Percentiles rank a stretch among this genome's conserved stretches.
These are phyloP conservation scores for Ceyx erithaca DNA, from an alignment of 2,797 vertebrate genomes.

Conservation along the genomic window DNA sequence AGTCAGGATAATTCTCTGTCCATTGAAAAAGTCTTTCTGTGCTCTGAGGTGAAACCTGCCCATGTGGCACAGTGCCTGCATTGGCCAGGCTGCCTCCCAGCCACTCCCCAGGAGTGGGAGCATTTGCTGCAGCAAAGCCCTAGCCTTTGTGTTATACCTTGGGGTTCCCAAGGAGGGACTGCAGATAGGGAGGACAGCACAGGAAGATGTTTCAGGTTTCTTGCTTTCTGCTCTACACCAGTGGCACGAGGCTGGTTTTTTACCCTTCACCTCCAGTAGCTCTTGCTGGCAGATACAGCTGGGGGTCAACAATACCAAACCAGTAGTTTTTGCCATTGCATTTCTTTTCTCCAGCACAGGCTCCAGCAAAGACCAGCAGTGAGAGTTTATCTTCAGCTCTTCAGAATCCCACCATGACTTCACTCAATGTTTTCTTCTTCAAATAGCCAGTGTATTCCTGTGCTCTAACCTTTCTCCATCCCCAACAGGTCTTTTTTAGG, in stretches of 20 bases:
- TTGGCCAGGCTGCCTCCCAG: accelerated
- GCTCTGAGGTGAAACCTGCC: not conserved
- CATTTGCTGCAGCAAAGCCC: not conserved
- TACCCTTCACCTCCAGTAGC: not conserved
- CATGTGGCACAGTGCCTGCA: accelerated
- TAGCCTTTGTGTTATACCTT: not conserved
- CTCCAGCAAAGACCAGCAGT: not conserved
- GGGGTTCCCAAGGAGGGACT: not conserved
- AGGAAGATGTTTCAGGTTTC: not conserved
- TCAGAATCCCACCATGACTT: not conserved
- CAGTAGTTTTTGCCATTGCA: not conserved
- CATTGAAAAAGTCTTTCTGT: not conserved
- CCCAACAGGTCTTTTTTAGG: constrained; percentile 90
- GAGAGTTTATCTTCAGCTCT: not conserved
- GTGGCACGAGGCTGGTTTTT: not conserved
- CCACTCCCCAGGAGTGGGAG: accelerated
- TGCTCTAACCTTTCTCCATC: constrained; percentile 48
- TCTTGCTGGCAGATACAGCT: not conserved
- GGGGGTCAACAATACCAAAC: not conserved
- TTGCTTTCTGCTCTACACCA: not conserved
- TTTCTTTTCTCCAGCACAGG: accelerated
- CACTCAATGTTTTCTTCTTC: not conserved
- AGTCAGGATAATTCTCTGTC: not conserved
- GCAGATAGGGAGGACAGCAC: not conserved
- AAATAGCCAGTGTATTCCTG: not conserved